phyloP scores from a whole-genome alignment of 2,888 invertebrate genomes.

The Belgica antarctica region DNA sequence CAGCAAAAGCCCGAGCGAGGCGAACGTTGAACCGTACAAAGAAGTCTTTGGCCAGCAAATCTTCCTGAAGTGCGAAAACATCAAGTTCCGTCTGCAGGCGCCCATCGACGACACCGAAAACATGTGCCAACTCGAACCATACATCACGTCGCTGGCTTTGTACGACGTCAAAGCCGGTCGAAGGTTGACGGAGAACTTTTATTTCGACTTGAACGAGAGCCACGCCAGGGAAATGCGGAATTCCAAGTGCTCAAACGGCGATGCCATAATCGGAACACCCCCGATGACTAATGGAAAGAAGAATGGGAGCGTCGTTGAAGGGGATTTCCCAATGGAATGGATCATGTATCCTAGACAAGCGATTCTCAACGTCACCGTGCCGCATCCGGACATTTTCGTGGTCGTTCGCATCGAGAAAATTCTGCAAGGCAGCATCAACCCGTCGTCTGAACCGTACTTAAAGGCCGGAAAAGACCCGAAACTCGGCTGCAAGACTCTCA shows the following conservation, averaged over 20 bases:
- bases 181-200: slow-evolving; percentile 91
- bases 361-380: slow-evolving; percentile 82
- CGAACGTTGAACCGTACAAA: slow-evolving; percentile 70
- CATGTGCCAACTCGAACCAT: slow-evolving; percentile 86
- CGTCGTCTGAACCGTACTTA: slow-evolving; percentile 82
- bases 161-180: slow-evolving; percentile 85
- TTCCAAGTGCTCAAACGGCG: background rate
- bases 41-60: slow-evolving; percentile 86
- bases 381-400: slow-evolving; percentile 86
- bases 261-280: slow-evolving; percentile 40
- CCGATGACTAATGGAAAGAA: slow-evolving; percentile 47
- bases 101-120: slow-evolving; percentile 74
- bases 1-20: slow-evolving; percentile 54
- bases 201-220: slow-evolving; percentile 80
- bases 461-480: slow-evolving; percentile 77
- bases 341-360: slow-evolving; percentile 68
- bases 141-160: slow-evolving; percentile 82
- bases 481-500: slow-evolving; percentile 76
- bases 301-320: slow-evolving; percentile 47
- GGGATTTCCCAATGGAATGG: slow-evolving; percentile 68
- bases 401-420: slow-evolving; percentile 94
- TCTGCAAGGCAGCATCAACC: slow-evolving; percentile 81
- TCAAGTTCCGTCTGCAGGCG: slow-evolving; percentile 81
- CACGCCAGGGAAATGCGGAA: slow-evolving; percentile 63
- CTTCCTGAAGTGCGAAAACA: slow-evolving; percentile 76